Evolutionary conservation across 2,113 vertebrate genomes (phyloP).

Genomic region (Sialia sialis): DNA sequence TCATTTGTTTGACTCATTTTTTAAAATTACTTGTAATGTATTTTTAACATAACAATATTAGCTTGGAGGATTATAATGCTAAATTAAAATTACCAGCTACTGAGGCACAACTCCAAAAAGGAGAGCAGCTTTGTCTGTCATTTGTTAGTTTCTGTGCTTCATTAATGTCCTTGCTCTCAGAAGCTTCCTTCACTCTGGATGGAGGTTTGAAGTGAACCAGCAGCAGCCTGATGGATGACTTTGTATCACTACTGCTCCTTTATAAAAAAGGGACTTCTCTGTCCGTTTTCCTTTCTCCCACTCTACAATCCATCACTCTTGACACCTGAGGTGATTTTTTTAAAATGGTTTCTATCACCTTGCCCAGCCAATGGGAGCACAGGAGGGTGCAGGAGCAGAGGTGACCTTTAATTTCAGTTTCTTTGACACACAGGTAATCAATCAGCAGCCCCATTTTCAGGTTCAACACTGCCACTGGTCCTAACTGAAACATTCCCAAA

Average conservation of each 20-base stretch:
- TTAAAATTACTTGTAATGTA: not conserved
- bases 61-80: not conserved
- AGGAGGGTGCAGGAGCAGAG: not conserved
- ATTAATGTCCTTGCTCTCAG: not conserved
- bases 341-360: not conserved
- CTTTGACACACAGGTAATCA: not conserved
- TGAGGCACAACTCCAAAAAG: not conserved
- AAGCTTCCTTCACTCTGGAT: not conserved
- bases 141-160: not conserved
- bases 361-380: not conserved
- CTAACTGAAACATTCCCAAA: not conserved
- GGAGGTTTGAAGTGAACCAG: not conserved
- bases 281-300: not conserved
- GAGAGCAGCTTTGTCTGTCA: not conserved
- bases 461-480: not conserved
- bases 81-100: not conserved
- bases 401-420: constrained; percentile 17
- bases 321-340: constrained; percentile 12
- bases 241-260: not conserved
- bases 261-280: constrained; percentile 8
- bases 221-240: constrained; percentile 47
- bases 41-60: not conserved
- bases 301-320: constrained; percentile 47
- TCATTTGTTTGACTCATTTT: not conserved
- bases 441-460: not conserved